Evolutionary conservation across 2,113 vertebrate genomes (phyloP).

Genomic region (Procavia capensis): DNA sequence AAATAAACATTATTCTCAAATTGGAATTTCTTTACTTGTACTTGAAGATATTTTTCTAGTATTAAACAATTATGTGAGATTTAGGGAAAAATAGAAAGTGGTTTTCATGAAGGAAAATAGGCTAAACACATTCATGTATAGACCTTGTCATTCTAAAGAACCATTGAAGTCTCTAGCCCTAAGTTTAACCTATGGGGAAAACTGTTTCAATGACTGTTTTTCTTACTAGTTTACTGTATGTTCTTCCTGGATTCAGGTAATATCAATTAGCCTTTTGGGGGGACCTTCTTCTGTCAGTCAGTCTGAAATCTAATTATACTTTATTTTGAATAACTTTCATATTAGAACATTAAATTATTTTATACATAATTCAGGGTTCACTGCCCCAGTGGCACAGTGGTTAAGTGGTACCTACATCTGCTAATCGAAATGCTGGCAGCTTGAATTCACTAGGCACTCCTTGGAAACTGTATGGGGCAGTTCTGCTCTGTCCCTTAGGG

Average conservation of each 20-base stretch:
- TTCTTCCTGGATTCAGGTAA: slow-evolving; percentile 31
- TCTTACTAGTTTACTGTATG: slow-evolving; percentile 4
- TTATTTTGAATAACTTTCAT: slow-evolving; percentile 59
- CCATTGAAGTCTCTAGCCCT: slow-evolving; percentile 17
- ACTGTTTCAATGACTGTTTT: slow-evolving; percentile 53
- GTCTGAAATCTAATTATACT: background rate
- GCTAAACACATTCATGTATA: slow-evolving; percentile 59
- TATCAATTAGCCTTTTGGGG: slow-evolving; percentile 16
- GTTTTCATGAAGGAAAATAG: slow-evolving; percentile 21
- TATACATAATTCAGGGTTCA: background rate
- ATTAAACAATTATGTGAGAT: slow-evolving; percentile 45
- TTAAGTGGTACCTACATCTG: too few species aligned
- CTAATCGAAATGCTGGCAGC: too few species aligned
- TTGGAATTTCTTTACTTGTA: slow-evolving; percentile 51
- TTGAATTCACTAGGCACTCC: too few species aligned
- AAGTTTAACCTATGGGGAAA: slow-evolving; percentile 5
- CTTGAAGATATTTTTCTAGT: slow-evolving; percentile 47
- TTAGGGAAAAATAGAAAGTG: background rate
- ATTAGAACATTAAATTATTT: slow-evolving; percentile 41
- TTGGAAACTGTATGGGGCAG: too few species aligned
- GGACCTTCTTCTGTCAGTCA: slow-evolving; percentile 15
- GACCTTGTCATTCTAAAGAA: slow-evolving; percentile 45
- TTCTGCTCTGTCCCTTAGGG: too few species aligned
- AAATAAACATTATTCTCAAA: slow-evolving; percentile 63
- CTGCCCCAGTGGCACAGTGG: too few species aligned